A percentile compares a stretch with the other conserved stretches of the same genome.
phyloP scores from a whole-genome alignment of 2,113 vertebrate genomes.

The Danionella cerebrum region DNA sequence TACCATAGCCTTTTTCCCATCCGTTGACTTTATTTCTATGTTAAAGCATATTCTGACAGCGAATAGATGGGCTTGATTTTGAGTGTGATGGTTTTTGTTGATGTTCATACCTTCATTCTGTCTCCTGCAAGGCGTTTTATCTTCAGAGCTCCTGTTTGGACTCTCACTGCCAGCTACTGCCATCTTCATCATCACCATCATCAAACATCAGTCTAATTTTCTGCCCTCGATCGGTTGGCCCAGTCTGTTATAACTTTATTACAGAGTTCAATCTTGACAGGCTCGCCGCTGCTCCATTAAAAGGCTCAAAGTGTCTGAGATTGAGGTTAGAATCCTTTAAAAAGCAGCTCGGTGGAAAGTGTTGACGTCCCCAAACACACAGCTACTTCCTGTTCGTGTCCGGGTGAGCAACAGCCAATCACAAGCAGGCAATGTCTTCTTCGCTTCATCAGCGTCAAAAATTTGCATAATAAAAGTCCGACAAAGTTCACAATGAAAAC shows the following conservation, averaged over 20 bases:
- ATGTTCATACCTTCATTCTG: conserved; percentile 53
- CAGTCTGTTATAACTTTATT: too few relatives aligned
- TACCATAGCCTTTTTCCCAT: background rate
- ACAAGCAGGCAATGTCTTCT: too few relatives aligned
- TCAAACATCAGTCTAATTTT: background rate
- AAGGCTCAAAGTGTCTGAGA: background rate
- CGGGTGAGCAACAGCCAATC: background rate
- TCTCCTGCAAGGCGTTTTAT: conserved; percentile 31
- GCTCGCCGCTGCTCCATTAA: background rate
- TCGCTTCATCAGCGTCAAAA: too few relatives aligned
- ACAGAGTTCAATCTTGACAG: too few relatives aligned
- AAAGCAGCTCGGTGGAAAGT: background rate
- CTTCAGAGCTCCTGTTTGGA: conserved; percentile 34
- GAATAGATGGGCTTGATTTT: too few relatives aligned
- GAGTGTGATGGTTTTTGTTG: too few relatives aligned
- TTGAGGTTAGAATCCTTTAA: background rate
- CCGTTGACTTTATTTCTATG: too few relatives aligned
- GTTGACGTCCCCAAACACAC: background rate
- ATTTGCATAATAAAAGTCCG: too few relatives aligned
- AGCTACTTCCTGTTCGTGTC: background rate
- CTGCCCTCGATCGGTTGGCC: background rate
- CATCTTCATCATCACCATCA: conserved; percentile 58
- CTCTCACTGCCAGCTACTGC: conserved; percentile 32
- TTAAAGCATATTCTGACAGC: background rate
- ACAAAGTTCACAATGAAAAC: too few relatives aligned